Evolutionary conservation across 2,888 invertebrate species (phyloP).

Genomic region (Clostera curtula): DNA sequence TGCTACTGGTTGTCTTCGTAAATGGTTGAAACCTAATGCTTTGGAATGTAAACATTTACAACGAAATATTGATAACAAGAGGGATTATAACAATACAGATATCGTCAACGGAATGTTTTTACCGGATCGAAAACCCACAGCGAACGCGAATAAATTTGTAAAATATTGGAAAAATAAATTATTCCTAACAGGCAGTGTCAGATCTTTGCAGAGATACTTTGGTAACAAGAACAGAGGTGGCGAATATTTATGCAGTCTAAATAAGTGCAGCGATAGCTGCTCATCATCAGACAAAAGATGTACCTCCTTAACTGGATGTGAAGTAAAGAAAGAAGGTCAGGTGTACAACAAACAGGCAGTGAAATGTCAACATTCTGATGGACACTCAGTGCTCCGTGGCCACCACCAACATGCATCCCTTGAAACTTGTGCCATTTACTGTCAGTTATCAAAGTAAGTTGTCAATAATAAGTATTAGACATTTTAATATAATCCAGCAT

Average conservation of each 20-base stretch:
- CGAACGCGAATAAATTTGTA: conserved; percentile 59
- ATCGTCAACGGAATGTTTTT: conserved; percentile 59
- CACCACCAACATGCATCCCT: conserved; percentile 61
- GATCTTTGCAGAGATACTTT: conserved; percentile 62
- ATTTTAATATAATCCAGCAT: too few species aligned
- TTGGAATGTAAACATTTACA: conserved; percentile 71
- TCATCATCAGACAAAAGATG: conserved; percentile 44
- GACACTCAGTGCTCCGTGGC: conserved; percentile 59
- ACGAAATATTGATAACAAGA: conserved; percentile 58
- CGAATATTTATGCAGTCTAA: conserved; percentile 47
- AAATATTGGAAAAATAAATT: conserved; percentile 69
- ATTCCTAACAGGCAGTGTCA: conserved; percentile 59
- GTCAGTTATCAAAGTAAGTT: conserved; percentile 63
- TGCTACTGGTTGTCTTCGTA: conserved; percentile 62
- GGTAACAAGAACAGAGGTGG: conserved; percentile 46
- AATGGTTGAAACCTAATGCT: conserved; percentile 58
- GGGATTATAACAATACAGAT: conserved; percentile 56
- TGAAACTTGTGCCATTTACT: conserved; percentile 66
- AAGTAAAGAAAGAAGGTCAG: conserved; percentile 43
- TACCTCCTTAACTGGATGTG: conserved; percentile 27
- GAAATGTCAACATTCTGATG: conserved; percentile 61
- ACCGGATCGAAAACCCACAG: conserved; percentile 50
- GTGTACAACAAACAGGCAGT: conserved; percentile 41
- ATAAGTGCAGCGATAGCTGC: conserved; percentile 43
- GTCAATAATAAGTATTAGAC: conserved; percentile 2